A percentile compares a stretch with the other conserved stretches of the same genome.
Evolutionary conservation across 2,888 invertebrate genomes (phyloP).

Genomic region (Phragmatobia fuliginosa): DNA sequence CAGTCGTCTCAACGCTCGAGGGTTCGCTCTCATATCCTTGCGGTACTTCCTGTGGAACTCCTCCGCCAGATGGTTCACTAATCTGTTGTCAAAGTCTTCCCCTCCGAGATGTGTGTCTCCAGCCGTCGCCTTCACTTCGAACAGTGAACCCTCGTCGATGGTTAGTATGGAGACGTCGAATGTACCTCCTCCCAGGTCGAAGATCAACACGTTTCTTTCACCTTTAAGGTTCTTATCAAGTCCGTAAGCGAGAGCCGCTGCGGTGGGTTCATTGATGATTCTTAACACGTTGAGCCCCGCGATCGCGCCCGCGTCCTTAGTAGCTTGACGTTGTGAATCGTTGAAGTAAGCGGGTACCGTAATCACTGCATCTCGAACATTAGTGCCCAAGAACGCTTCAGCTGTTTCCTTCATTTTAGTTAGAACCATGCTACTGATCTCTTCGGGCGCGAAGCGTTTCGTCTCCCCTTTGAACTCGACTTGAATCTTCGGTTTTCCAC

Average conservation of each 20-base stretch:
- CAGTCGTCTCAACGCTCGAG: conserved; percentile 89
- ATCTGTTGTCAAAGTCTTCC: conserved; percentile 89
- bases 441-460: conserved; percentile 89
- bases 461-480: conserved; percentile 89
- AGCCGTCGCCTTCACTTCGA: conserved; percentile 93
- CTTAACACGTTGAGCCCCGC: conserved; percentile 93
- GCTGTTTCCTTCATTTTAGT: conserved; percentile 82
- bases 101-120: conserved; percentile 95
- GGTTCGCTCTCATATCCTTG: conserved; percentile 89
- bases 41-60: conserved; percentile 88
- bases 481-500: conserved; percentile 89
- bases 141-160: conserved; percentile 91
- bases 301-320: conserved; percentile 93
- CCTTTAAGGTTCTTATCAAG: conserved; percentile 89
- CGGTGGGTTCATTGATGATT: conserved; percentile 94
- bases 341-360: conserved; percentile 94
- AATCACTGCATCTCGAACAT: conserved; percentile 91
- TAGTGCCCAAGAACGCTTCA: conserved; percentile 83
- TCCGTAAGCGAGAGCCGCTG: conserved; percentile 91
- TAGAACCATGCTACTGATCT: conserved; percentile 90
- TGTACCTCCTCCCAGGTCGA: conserved; percentile 89
- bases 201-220: conserved; percentile 88
- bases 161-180: conserved; percentile 94
- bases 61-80: conserved; percentile 89
- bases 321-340: conserved; percentile 91